Conservation (phyloP, 2,888 invertebrate genomes). For the Scaeva pyrastri region DNA sequence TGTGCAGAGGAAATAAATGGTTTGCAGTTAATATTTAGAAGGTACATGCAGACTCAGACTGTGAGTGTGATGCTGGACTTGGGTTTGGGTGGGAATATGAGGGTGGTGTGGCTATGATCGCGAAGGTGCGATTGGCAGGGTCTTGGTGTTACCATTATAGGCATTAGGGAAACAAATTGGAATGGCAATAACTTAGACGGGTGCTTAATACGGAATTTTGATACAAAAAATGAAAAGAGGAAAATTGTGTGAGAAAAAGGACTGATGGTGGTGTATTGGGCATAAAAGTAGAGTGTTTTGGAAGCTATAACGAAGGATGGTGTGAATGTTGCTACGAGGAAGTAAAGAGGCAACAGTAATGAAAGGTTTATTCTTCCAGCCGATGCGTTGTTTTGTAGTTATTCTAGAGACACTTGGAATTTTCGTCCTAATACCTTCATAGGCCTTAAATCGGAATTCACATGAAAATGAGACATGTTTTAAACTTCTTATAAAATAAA, state of each 20-base stretch:
- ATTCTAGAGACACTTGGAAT: no score
- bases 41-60: background rate
- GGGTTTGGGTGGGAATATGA: background rate
- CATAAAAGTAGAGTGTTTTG: background rate
- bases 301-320: background rate
- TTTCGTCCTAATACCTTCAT: no score
- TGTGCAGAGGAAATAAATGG: slow-evolving; percentile 47
- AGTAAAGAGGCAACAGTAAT: background rate
- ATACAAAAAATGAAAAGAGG: background rate
- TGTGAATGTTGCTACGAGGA: background rate
- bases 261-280: background rate
- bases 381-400: no score
- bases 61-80: background rate
- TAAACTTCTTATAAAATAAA: no score
- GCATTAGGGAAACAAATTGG: slow-evolving; percentile 42
- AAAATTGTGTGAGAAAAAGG: background rate
- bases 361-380: background rate
- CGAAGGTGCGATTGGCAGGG: slow-evolving; percentile 42
- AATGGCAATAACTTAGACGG: slow-evolving; percentile 32
- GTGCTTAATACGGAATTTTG: background rate
- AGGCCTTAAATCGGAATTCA: no score
- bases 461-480: no score
- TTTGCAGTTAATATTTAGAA: slow-evolving; percentile 50
- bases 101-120: slow-evolving; percentile 3
- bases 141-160: slow-evolving; percentile 39